A percentile compares a stretch with the other conserved stretches of the same genome.
Conservation (phyloP, 1,140 invertebrate genomes). For the Nymphalis io region DNA sequence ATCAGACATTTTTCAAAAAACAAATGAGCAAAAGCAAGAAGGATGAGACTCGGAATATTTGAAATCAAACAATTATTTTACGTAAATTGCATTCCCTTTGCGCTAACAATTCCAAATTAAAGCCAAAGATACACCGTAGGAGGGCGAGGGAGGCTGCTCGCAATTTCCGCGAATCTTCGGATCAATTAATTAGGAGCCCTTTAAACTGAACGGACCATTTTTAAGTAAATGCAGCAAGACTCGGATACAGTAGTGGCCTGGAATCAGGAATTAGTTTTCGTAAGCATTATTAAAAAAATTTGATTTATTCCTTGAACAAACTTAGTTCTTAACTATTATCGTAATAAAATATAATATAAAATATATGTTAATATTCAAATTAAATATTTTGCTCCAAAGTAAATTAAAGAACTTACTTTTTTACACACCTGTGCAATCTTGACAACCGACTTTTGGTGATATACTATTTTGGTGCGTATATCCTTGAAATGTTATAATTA, state of each 20-base stretch:
- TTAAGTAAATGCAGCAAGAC: conserved; percentile 53
- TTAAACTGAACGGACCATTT: conserved; percentile 67
- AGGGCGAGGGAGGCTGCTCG: conserved; percentile 40
- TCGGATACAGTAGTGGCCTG: conserved; percentile 8
- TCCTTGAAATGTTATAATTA: too few relatives aligned
- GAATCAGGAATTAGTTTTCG: conserved; percentile 3
- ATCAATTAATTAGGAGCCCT: conserved; percentile 76
- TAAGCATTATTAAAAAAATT: neutral
- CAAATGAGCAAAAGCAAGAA: conserved; percentile 53
- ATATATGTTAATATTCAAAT: too few relatives aligned
- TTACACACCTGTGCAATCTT: too few relatives aligned
- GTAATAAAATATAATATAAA: too few relatives aligned
- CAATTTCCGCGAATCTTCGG: conserved; percentile 71
- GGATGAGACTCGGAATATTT: conserved; percentile 59
- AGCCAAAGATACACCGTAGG: conserved; percentile 69
- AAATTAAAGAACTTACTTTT: too few relatives aligned
- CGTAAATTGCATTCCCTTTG: conserved; percentile 77
- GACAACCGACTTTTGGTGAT: too few relatives aligned
- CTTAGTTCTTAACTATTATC: neutral
- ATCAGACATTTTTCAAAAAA: conserved; percentile 47
- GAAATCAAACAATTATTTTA: conserved; percentile 79
- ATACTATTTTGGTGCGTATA: too few relatives aligned
- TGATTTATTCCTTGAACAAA: neutral
- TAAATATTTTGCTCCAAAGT: too few relatives aligned
- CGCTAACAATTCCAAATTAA: conserved; percentile 78